Evolutionary conservation across 2,113 vertebrate species (phyloP).

Genomic region (Fulmarus glacialis): DNA sequence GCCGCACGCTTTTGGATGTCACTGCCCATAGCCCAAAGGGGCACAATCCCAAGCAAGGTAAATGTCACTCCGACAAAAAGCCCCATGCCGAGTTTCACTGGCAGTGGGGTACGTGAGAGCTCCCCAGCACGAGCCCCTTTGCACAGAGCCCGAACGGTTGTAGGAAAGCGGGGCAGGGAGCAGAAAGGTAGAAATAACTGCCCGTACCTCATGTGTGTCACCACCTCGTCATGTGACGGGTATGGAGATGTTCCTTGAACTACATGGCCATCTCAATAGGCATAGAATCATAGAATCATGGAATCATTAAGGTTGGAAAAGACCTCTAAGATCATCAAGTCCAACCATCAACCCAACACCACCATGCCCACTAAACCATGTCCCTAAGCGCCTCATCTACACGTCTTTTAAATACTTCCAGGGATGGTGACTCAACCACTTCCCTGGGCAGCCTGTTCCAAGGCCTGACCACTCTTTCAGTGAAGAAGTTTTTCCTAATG

Average conservation of each 20-base stretch:
- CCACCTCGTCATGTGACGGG: rapidly evolving
- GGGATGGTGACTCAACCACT: no score
- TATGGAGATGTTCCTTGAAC: background rate
- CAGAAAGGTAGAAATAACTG: background rate
- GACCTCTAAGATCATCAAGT: no score
- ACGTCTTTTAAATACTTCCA: no score
- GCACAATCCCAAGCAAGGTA: background rate
- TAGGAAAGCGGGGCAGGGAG: background rate
- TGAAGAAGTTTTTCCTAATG: no score
- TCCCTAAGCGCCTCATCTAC: no score
- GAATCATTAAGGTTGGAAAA: no score
- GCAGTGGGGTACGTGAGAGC: background rate
- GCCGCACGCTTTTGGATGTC: rapidly evolving
- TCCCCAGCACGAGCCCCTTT: background rate
- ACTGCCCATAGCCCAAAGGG: background rate
- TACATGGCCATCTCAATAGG: background rate
- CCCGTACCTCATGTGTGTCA: rapidly evolving
- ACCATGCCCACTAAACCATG: no score
- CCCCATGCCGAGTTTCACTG: rapidly evolving
- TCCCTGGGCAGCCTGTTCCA: no score
- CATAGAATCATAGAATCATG: no score
- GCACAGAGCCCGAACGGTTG: background rate
- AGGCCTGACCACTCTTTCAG: no score
- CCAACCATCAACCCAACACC: no score
- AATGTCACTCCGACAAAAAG: background rate